Percentiles rank a stretch among this genome's conserved stretches.
phyloP scores from a whole-genome alignment of 2,888 invertebrate genomes.

The Baronia brevicornis region DNA sequence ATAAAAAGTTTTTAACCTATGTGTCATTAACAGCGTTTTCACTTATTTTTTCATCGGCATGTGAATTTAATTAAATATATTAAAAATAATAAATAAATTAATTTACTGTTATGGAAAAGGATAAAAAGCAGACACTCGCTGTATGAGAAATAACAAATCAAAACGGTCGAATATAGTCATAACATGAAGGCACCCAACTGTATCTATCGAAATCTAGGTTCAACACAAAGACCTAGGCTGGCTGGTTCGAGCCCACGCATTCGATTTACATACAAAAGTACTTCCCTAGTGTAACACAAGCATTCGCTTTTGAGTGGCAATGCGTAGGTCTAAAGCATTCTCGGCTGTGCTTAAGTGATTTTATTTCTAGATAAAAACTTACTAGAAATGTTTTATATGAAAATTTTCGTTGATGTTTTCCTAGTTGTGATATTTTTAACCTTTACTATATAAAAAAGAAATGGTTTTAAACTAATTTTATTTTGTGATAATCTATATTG shows the following conservation, averaged over 20 bases:
- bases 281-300: conserved; percentile 46
- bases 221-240: conserved; percentile 35
- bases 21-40: too few relatives aligned
- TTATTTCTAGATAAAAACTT: conserved; percentile 13
- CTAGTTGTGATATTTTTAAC: too few relatives aligned
- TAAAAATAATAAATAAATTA: conserved; percentile 1
- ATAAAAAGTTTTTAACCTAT: too few relatives aligned
- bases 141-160: too few relatives aligned
- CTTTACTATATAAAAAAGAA: too few relatives aligned
- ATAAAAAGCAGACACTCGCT: too few relatives aligned
- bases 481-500: too few relatives aligned
- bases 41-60: conserved; percentile 1
- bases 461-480: too few relatives aligned
- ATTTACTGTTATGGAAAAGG: neutral
- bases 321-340: conserved; percentile 65
- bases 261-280: conserved; percentile 73
- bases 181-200: conserved; percentile 17
- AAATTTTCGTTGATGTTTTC: too few relatives aligned
- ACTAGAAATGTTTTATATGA: too few relatives aligned
- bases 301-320: conserved; percentile 45
- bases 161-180: conserved; percentile 9
- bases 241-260: conserved; percentile 57
- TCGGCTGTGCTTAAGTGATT: conserved; percentile 23
- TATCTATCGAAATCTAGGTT: conserved; percentile 40
- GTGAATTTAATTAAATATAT: neutral